phyloP scores from a whole-genome alignment of 2,113 vertebrate genomes.

The Steatornis caripensis region DNA sequence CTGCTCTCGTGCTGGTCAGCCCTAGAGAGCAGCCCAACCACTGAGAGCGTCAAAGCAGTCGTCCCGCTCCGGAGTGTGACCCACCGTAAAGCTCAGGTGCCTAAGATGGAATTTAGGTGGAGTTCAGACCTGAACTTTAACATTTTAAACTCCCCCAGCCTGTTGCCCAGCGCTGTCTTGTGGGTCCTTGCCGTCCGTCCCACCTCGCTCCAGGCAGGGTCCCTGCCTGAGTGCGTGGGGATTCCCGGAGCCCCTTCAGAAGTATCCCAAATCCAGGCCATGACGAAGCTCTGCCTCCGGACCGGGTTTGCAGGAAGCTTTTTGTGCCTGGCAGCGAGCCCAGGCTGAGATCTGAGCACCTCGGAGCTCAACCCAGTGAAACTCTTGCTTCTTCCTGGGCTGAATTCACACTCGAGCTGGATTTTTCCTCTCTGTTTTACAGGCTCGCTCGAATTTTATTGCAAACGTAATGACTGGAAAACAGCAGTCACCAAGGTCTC shows the following conservation, averaged over 20 bases:
- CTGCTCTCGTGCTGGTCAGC: background rate
- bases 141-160: background rate
- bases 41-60: background rate
- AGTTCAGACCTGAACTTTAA: background rate
- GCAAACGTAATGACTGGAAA: background rate
- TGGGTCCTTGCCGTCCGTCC: background rate
- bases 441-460: background rate
- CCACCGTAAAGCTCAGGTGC: background rate
- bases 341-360: background rate
- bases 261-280: background rate
- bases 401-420: rapidly evolving
- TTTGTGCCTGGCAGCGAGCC: background rate
- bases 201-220: background rate
- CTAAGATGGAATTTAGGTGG: background rate
- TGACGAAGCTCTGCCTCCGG: background rate
- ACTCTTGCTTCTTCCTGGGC: background rate
- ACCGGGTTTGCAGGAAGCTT: background rate
- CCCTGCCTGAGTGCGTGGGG: rapidly evolving
- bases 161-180: rapidly evolving
- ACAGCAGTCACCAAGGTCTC: background rate
- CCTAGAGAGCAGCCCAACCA: background rate
- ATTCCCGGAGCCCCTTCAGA: background rate
- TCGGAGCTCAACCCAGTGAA: background rate
- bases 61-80: rapidly evolving
- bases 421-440: background rate